Conservation (phyloP, 2,888 invertebrate genomes). For the Plebejus anna region DNA sequence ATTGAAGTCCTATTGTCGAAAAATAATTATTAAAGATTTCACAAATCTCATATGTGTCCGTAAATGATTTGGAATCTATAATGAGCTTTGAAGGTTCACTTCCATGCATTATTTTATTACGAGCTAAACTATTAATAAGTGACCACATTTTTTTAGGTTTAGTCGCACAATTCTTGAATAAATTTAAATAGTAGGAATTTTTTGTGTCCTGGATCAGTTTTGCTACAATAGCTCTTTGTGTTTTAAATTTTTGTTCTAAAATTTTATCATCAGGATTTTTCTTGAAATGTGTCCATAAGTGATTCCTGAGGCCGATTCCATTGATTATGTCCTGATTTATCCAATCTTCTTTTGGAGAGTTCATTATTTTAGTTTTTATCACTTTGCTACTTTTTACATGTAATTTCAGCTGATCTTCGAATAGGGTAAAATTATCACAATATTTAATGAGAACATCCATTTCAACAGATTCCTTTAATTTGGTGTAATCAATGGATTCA, state of each 20-base stretch:
- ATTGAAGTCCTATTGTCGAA: neutral
- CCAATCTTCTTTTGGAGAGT: slow-evolving; percentile 30
- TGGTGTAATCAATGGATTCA: slow-evolving; percentile 36
- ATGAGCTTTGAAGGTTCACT: slow-evolving; percentile 30
- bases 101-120: slow-evolving; percentile 29
- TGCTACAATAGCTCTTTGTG: neutral
- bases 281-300: slow-evolving; percentile 16
- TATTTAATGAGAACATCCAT: neutral
- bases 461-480: slow-evolving; percentile 11
- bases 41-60: slow-evolving; percentile 31
- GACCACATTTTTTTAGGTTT: slow-evolving; percentile 31
- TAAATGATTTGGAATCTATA: slow-evolving; percentile 27
- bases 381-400: slow-evolving; percentile 21
- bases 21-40: slow-evolving; percentile 32
- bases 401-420: slow-evolving; percentile 21
- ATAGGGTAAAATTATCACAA: slow-evolving; percentile 10
- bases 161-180: slow-evolving; percentile 15
- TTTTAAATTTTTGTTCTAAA: slow-evolving; percentile 4
- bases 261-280: slow-evolving; percentile 10
- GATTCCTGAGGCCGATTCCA: neutral
- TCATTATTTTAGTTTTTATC: slow-evolving; percentile 34
- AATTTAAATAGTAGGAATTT: slow-evolving; percentile 18
- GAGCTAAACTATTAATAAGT: slow-evolving; percentile 28
- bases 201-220: slow-evolving; percentile 11
- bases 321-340: slow-evolving; percentile 33